A percentile compares a stretch with the other conserved stretches of the same genome.
Conservation (phyloP, 1,140 invertebrate genomes). For the Nymphalis io region DNA sequence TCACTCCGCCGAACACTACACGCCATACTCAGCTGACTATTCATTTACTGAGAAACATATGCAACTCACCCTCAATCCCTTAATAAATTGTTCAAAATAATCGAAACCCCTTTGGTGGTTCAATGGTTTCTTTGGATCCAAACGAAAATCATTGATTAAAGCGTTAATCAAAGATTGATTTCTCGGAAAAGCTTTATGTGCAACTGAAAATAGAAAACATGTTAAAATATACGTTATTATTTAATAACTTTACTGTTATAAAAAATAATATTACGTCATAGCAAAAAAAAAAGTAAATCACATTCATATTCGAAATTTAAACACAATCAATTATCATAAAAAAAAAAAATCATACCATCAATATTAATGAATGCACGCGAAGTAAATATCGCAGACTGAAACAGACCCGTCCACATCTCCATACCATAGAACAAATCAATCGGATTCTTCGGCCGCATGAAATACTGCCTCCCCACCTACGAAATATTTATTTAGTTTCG, state of each 20-base stretch:
- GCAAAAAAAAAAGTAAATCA: too few relatives aligned
- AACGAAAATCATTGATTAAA: conserved; percentile 49
- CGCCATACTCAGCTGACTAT: background rate
- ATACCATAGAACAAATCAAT: conserved; percentile 83
- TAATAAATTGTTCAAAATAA: conserved; percentile 50
- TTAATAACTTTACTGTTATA: too few relatives aligned
- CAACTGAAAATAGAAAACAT: conserved; percentile 72
- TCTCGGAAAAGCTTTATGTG: conserved; percentile 86
- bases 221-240: background rate
- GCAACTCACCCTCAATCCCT: conserved; percentile 53
- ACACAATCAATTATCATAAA: too few relatives aligned
- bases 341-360: conserved; percentile 83
- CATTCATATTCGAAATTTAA: too few relatives aligned
- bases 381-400: conserved; percentile 87
- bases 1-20: too few relatives aligned
- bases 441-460: conserved; percentile 66
- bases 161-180: conserved; percentile 73
- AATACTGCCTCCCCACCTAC: conserved; percentile 82
- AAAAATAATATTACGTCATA: too few relatives aligned
- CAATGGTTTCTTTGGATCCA: conserved; percentile 44
- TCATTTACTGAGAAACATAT: background rate
- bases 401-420: conserved; percentile 87
- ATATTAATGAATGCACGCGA: conserved; percentile 88
- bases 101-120: conserved; percentile 47
- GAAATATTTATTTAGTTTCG: background rate